Percentiles rank a stretch among this genome's conserved stretches.
phyloP scores from a whole-genome alignment of 2,113 vertebrate genomes.

The Seriola rivoliana region DNA sequence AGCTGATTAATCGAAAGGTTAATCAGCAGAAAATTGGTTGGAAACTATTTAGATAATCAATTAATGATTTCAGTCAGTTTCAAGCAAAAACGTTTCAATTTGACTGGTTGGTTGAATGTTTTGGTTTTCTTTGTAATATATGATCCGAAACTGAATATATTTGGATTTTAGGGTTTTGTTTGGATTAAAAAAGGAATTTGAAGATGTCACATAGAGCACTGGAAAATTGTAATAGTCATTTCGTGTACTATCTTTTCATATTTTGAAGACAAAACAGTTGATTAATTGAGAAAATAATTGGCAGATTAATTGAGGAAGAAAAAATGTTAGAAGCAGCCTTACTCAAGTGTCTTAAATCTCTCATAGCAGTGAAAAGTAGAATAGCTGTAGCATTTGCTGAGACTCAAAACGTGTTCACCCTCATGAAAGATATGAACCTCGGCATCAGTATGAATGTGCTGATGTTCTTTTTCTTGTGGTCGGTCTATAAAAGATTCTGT shows the following conservation, averaged over 20 bases:
- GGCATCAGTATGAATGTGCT: not conserved
- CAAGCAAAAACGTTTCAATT: too few species aligned
- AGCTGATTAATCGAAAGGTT: not conserved
- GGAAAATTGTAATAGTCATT: not conserved
- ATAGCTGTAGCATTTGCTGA: not conserved
- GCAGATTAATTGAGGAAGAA: not conserved
- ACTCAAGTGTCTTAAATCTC: not conserved
- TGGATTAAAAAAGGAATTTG: not conserved
- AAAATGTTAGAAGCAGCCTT: not conserved
- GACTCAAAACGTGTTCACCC: not conserved
- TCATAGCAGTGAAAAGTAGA: not conserved
- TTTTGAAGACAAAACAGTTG: not conserved
- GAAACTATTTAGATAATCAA: too few species aligned
- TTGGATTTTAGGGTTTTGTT: not conserved
- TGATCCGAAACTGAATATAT: not conserved
- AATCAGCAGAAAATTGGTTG: not conserved
- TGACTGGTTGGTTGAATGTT: not conserved
- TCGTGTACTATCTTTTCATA: not conserved
- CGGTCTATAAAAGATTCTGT: slow-evolving; percentile 15
- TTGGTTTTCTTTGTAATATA: not conserved
- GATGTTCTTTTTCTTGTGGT: slow-evolving; percentile 3
- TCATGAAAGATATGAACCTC: not conserved
- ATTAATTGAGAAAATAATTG: not conserved
- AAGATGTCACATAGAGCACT: not conserved
- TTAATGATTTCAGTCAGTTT: not conserved